Evolutionary conservation across 1,140 invertebrate species (phyloP), one percentile per base, ranked within the genome.

Genomic region (Diplogasteroides magnus): DNA sequence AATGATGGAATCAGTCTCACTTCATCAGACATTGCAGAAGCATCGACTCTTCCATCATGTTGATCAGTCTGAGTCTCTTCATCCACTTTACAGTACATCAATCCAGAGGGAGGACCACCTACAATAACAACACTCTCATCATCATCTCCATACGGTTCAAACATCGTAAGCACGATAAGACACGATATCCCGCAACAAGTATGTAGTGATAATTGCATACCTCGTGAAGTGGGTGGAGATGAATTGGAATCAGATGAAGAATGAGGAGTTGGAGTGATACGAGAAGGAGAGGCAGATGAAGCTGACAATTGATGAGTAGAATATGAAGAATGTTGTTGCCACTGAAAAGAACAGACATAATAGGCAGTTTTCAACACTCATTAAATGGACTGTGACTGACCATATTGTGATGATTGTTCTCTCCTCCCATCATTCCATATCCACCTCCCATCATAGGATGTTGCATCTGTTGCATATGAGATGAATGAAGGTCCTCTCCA

Each of bases 101-200:
- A 56, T 60, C 65, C 32, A 58, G 27, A 55, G 1, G 55, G 2
- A 29, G 31, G 64, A 27, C 61, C 55, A 2, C 2, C 27, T 55
- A 31, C 37, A 15, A 32, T 69, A 14, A 67, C 61, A 31, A 67
- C 67, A 31, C 69, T 73, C 31, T 73, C 63, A 67, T 74, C 72
- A 6, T 68, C 71, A 31, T 74, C 67, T 14, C 73, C 67, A 56
- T 71, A 66, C 1, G 69, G 61, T n/a, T n/a, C n/a, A n/a, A n/a
- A n/a, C n/a, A n/a, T n/a, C n/a, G n/a, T n/a, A n/a, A n/a, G n/a
- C n/a, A n/a, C n/a, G n/a, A n/a, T n/a, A n/a, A n/a, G n/a, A n/a
- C n/a, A n/a, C n/a, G 19, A 37, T 55, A 2, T 69, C 66, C 0
- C 63, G 67, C 2, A 57, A 71, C n/a, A 60, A 65, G 56, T 62